Conservation (phyloP, 1,140 invertebrate genomes). For the Formica selysi region DNA sequence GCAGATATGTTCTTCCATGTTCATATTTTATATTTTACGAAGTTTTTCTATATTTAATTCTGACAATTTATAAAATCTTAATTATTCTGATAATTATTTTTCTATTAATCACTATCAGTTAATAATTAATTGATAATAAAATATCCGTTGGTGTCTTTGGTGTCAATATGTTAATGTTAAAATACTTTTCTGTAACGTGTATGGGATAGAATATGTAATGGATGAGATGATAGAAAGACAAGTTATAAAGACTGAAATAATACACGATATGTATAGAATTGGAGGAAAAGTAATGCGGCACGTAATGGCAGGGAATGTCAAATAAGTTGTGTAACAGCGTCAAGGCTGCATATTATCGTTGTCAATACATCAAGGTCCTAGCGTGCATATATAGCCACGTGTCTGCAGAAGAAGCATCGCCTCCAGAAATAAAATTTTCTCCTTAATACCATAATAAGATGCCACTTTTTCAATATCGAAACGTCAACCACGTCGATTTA, state of each 20-base stretch:
- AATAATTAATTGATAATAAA: not conserved
- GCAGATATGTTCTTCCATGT: not conserved
- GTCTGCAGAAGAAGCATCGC: constrained; percentile 17
- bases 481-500: not conserved
- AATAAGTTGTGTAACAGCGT: constrained; percentile 47
- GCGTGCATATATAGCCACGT: constrained; percentile 27
- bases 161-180: not conserved
- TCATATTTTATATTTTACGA: not conserved
- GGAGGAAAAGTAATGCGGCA: constrained; percentile 20
- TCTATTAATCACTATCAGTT: not conserved
- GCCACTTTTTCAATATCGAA: no score
- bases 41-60: not conserved
- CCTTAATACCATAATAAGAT: not conserved
- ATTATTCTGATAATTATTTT: not conserved
- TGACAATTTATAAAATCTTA: no score
- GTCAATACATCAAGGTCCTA: constrained; percentile 45
- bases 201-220: not conserved
- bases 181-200: not conserved
- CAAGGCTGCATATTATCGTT: constrained; percentile 49
- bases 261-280: not conserved
- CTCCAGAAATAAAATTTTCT: constrained; percentile 12
- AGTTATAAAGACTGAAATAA: constrained; percentile 20
- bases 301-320: constrained; percentile 39
- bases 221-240: not conserved
- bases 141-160: not conserved